Percentiles rank a stretch among this genome's conserved stretches.
Evolutionary conservation across 2,797 vertebrate species (phyloP).

Genomic region (Poecilia velifera): DNA sequence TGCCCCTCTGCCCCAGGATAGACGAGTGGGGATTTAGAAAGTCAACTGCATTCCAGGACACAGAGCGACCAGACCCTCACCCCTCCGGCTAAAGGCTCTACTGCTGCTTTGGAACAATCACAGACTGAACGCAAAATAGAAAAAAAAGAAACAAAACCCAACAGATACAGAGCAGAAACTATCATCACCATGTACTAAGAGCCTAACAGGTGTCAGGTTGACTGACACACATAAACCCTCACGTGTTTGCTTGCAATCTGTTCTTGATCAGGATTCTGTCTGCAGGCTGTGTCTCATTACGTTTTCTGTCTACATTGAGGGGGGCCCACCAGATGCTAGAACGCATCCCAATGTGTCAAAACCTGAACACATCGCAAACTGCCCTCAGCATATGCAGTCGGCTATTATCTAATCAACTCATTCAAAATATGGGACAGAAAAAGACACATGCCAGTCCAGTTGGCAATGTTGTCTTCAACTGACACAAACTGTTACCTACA

Average conservation of each 20-base stretch:
- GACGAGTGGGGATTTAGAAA: slow-evolving; percentile 80
- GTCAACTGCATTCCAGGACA: slow-evolving; percentile 79
- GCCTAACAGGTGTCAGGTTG: slow-evolving; percentile 60
- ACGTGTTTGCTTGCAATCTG: slow-evolving; percentile 32
- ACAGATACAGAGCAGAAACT: slow-evolving; percentile 24
- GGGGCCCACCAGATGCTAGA: slow-evolving; percentile 45
- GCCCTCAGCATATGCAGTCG: slow-evolving; percentile 33
- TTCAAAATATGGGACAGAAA: slow-evolving; percentile 48
- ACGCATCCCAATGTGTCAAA: slow-evolving; percentile 70
- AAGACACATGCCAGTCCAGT: slow-evolving; percentile 37
- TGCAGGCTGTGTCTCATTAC: slow-evolving; percentile 57
- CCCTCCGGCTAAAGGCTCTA: slow-evolving; percentile 53
- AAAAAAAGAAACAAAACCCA: not conserved
- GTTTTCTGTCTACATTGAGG: slow-evolving; percentile 36
- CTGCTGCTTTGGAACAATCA: slow-evolving; percentile 16
- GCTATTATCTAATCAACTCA: slow-evolving; percentile 55
- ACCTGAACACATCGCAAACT: slow-evolving; percentile 49
- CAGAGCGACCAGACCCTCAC: slow-evolving; percentile 58
- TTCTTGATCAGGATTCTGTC: slow-evolving; percentile 45
- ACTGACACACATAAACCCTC: slow-evolving; percentile 12
- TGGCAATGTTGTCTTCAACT: slow-evolving; percentile 54
- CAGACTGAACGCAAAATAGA: slow-evolving; percentile 26
- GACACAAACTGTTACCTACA: slow-evolving; percentile 30
- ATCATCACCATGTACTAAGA: slow-evolving; percentile 37
- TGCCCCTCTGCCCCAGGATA: slow-evolving; percentile 76